These are phyloP conservation scores for Strongylocentrotus purpuratus DNA, from an alignment of 35 echinoderm and acorn worm species.

Conservation along the genomic window DNA sequence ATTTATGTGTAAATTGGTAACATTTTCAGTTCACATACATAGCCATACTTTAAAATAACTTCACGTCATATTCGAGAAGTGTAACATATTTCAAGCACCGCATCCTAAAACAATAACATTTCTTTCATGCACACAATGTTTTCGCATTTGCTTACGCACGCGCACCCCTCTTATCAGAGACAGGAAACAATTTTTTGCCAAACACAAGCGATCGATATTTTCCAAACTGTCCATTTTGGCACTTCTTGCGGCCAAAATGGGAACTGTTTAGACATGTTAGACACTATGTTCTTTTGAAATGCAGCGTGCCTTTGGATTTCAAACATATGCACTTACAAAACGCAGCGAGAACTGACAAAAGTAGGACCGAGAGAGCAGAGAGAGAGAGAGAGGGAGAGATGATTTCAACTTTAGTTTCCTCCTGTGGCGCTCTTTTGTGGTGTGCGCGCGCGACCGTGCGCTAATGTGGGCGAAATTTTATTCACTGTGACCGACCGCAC, in stretches of 20 bases:
- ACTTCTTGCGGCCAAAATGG: neutral
- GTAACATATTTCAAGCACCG: neutral
- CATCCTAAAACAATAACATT: no score
- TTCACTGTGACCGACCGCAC: slow-evolving; percentile 1
- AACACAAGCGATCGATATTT: neutral
- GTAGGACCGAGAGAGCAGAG: neutral
- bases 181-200: neutral
- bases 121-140: neutral
- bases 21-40: no score
- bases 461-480: slow-evolving; percentile 28
- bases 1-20: no score
- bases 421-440: slow-evolving; percentile 15
- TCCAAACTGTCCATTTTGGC: slow-evolving; percentile 1
- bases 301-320: neutral
- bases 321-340: neutral
- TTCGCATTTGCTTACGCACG: neutral
- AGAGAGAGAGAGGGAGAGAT: neutral
- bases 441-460: slow-evolving; percentile 40
- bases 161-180: neutral
- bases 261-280: slow-evolving; percentile 17
- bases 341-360: neutral
- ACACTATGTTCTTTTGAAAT: neutral
- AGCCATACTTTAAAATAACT: neutral
- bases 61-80: neutral
- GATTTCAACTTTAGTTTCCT: slow-evolving; percentile 5